phyloP scores from a whole-genome alignment of 2,888 invertebrate genomes.

The Caenorhabditis panamensis region DNA sequence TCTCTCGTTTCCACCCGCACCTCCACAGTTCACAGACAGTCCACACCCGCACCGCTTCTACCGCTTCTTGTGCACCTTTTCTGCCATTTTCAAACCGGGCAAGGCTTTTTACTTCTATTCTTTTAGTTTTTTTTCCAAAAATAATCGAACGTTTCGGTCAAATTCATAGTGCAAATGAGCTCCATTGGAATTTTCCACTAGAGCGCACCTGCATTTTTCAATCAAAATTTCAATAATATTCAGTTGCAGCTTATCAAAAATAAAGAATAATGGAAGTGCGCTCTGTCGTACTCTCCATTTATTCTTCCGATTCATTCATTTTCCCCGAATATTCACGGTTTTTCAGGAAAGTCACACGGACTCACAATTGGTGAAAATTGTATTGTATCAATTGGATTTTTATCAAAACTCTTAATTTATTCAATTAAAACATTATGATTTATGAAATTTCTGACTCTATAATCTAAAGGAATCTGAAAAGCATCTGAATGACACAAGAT shows the following conservation, averaged over 20 bases:
- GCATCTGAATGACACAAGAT: neutral
- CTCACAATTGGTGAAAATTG: constrained; percentile 49
- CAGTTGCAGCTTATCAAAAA: constrained; percentile 22
- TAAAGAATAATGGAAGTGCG: constrained; percentile 12
- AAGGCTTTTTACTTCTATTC: constrained; percentile 44
- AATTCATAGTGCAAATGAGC: neutral
- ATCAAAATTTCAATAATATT: constrained; percentile 9
- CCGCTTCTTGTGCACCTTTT: constrained; percentile 41
- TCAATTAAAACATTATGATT: neutral
- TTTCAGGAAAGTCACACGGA: constrained; percentile 61
- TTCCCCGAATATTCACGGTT: neutral
- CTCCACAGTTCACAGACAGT: constrained; percentile 6
- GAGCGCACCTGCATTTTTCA: constrained; percentile 9
- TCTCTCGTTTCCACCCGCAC: constrained; percentile 48
- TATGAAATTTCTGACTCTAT: neutral
- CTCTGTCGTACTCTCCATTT: constrained; percentile 2
- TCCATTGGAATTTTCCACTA: neutral
- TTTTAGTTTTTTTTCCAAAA: constrained; percentile 8
- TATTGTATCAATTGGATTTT: neutral
- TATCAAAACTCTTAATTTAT: neutral
- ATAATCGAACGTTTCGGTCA: no score
- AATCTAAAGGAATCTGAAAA: neutral
- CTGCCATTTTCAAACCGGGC: constrained; percentile 17
- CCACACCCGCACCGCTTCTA: constrained; percentile 51
- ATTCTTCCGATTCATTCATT: neutral